Base-by-base conservation (phyloP, 2,888 invertebrate genomes). In the Ophion ellenae region DNA sequence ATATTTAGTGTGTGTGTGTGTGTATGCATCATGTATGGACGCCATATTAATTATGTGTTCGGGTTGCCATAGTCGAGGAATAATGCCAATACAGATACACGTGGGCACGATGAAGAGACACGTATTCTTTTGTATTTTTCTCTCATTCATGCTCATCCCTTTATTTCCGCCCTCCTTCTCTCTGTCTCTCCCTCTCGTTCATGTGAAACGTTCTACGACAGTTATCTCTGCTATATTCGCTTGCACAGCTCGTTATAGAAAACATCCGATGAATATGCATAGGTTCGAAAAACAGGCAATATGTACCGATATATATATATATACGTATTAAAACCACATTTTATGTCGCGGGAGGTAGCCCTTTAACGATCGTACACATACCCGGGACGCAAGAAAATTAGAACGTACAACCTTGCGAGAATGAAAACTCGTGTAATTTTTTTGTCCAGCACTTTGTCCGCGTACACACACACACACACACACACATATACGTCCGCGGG, bases 221-320 rank as follows among this genome's bases (percentile, higher is more conserved):
- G 82, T 78, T 78, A 71, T 83, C 63, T 84, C 63, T 84, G 84
- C 71, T 69, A 78, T 75, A 88, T 87, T 86, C 82, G 74, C 69
- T 66, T 69, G 78, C 20, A 20, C 78, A 71, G 73, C 73, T 89
- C 87, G 87, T 89, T 88, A 89, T 78, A 73, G 88, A 88, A 90
- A 89, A 85, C 87, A 78, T 74, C 86, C 84, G 81, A 90, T 90
- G 90, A 90, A 90, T 90, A 90, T 90, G 89, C 88, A 90, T 90
- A 87, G 84, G 81, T 81, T 77, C 28, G 66, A 67, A 57, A 70
- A 76, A 71, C 69, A 53, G 57, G 53, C 69, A 53, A 77, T 66
- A 63, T 64, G 57, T 63, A 17, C 64, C 24, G 20, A 32, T 32
- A 47, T 40, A 66, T 28, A 32, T 32, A 32, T 53, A 64, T 66